phyloP scores from a whole-genome alignment of 2,797 vertebrate species.

The Rhodeus uyekii region DNA sequence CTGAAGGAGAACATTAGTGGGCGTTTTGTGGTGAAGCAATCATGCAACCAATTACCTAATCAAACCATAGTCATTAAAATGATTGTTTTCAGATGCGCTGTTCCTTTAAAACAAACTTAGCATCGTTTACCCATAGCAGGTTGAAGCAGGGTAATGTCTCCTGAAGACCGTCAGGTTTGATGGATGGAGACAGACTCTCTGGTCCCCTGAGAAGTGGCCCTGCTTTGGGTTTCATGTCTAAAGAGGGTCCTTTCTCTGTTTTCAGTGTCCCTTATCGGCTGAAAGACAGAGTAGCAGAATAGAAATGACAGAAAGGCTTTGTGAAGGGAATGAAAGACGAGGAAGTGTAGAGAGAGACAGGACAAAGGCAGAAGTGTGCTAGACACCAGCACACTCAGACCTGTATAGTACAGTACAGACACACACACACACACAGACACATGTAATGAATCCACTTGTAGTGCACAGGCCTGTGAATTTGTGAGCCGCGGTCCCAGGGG shows the following conservation, averaged over 20 bases:
- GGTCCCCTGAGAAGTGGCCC: constrained; percentile 1
- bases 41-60: background rate
- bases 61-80: background rate
- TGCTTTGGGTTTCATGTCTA: constrained; percentile 20
- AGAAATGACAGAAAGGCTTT: constrained; percentile 47
- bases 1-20: background rate
- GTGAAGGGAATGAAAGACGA: constrained; percentile 32
- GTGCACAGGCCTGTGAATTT: background rate
- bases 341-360: constrained; percentile 5
- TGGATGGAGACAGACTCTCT: constrained; percentile 4
- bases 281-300: constrained; percentile 44
- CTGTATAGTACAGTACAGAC: constrained; percentile 16
- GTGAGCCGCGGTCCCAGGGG: constrained; percentile 8
- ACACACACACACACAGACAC: constrained; percentile 22
- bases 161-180: background rate
- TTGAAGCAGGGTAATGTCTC: background rate
- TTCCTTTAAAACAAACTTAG: background rate
- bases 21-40: background rate
- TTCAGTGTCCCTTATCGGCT: constrained; percentile 16
- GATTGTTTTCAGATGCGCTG: background rate
- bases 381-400: background rate
- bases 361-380: constrained; percentile 13
- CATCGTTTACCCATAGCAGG: background rate
- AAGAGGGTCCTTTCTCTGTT: constrained; percentile 17
- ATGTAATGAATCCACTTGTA: background rate